phyloP scores from a whole-genome alignment of 2,888 invertebrate genomes.

The Thereva nobilitata region DNA sequence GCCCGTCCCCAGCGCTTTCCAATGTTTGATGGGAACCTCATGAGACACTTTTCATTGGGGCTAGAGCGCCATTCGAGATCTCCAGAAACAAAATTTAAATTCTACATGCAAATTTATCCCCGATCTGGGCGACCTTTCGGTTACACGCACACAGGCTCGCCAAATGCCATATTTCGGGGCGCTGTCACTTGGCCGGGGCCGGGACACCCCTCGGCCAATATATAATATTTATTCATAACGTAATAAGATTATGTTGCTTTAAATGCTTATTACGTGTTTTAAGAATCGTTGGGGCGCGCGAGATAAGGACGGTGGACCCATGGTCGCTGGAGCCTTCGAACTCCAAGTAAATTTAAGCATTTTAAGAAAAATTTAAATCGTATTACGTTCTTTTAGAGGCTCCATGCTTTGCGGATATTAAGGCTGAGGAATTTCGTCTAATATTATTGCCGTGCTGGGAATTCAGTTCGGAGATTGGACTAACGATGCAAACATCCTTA shows the following conservation, averaged over 20 bases:
- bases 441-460: too few relatives aligned
- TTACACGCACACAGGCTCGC: too few relatives aligned
- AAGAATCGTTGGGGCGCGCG: slow-evolving; percentile 9
- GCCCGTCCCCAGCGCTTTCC: slow-evolving; percentile 2
- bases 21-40: slow-evolving; percentile 10
- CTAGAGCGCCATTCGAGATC: slow-evolving; percentile 23
- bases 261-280: slow-evolving; percentile 38
- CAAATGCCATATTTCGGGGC: too few relatives aligned
- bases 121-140: not conserved
- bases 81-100: slow-evolving; percentile 21
- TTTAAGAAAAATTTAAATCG: not conserved
- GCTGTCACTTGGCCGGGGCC: too few relatives aligned
- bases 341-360: slow-evolving; percentile 2
- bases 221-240: slow-evolving; percentile 40
- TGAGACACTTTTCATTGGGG: slow-evolving; percentile 28
- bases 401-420: too few relatives aligned
- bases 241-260: slow-evolving; percentile 39
- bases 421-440: too few relatives aligned
- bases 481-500: too few relatives aligned
- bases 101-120: slow-evolving; percentile 28
- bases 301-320: not conserved
- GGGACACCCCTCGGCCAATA: slow-evolving; percentile 25
- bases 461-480: too few relatives aligned
- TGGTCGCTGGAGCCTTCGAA: not conserved
- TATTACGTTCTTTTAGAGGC: too few relatives aligned